Evolutionary conservation across 2,888 invertebrate species (phyloP).

Genomic region (Furcula furcula): DNA sequence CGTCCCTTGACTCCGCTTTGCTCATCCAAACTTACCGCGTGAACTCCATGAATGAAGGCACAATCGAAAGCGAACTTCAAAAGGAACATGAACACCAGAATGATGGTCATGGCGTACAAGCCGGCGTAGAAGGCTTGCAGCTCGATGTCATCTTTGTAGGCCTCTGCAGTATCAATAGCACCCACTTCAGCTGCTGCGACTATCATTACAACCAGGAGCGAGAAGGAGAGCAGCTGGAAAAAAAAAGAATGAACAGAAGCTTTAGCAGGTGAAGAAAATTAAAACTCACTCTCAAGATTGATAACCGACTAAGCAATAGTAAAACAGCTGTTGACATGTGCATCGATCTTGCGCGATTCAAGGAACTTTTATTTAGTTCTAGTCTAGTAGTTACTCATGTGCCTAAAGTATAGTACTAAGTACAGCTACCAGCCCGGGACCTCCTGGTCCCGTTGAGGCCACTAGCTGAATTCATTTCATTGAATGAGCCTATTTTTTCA

Average conservation of each 20-base stretch:
- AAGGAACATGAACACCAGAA: constrained; percentile 61
- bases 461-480: too few species aligned
- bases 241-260: not conserved
- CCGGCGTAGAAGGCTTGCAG: constrained; percentile 54
- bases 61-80: constrained; percentile 63
- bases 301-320: too few species aligned
- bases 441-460: too few species aligned
- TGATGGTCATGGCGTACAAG: constrained; percentile 60
- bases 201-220: constrained; percentile 47
- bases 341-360: too few species aligned
- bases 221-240: constrained; percentile 54
- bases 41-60: constrained; percentile 58
- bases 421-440: too few species aligned
- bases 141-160: constrained; percentile 34
- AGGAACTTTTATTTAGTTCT: too few species aligned
- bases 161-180: constrained; percentile 25
- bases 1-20: too few species aligned
- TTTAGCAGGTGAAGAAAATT: not conserved
- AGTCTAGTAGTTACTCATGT: too few species aligned
- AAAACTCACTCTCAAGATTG: not conserved
- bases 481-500: too few species aligned
- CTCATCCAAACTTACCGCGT: constrained; percentile 47
- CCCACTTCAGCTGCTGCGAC: constrained; percentile 43
- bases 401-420: too few species aligned
- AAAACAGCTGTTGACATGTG: too few species aligned